Conservation (phyloP, 2,113 vertebrate genomes). For the Myiozetetes cayanensis region DNA sequence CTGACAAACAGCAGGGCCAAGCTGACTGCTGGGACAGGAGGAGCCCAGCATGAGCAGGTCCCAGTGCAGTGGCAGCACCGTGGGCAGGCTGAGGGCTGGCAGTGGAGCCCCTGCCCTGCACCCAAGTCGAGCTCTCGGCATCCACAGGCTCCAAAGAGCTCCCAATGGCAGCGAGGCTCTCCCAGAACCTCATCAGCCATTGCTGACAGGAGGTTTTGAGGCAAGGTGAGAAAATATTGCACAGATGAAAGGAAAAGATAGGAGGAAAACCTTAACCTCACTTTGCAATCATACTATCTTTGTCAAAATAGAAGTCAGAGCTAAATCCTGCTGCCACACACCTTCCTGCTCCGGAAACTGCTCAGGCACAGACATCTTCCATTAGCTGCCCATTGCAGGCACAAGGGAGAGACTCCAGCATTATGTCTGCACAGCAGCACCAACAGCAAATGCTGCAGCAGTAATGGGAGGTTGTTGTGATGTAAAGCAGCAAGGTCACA, state of each 20-base stretch:
- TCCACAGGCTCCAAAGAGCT: not conserved
- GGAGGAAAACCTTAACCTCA: conserved; percentile 56
- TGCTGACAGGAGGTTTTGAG: conserved; percentile 26
- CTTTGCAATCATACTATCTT: conserved; percentile 54
- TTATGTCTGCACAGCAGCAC: conserved; percentile 35
- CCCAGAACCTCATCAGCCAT: not conserved
- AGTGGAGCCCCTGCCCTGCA: not conserved
- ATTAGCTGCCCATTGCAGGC: conserved; percentile 16
- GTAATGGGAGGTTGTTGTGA: conserved; percentile 44
- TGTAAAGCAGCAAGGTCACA: conserved; percentile 73
- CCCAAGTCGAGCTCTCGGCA: not conserved
- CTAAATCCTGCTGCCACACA: conserved; percentile 28
- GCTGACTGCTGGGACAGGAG: not conserved
- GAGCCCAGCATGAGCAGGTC: not conserved
- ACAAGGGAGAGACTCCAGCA: conserved; percentile 29
- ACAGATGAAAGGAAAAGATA: conserved; percentile 53
- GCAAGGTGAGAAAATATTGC: conserved; percentile 54
- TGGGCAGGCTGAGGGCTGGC: not conserved
- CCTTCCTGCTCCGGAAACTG: conserved; percentile 2
- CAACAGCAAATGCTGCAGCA: conserved; percentile 37
- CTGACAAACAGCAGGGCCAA: rapidly evolving
- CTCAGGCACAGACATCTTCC: conserved; percentile 61
- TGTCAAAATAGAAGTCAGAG: conserved; percentile 67
- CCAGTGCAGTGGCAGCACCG: not conserved
- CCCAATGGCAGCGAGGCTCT: not conserved